phyloP scores from a whole-genome alignment of 1,140 invertebrate species.

The Teleopsis dalmanni region DNA sequence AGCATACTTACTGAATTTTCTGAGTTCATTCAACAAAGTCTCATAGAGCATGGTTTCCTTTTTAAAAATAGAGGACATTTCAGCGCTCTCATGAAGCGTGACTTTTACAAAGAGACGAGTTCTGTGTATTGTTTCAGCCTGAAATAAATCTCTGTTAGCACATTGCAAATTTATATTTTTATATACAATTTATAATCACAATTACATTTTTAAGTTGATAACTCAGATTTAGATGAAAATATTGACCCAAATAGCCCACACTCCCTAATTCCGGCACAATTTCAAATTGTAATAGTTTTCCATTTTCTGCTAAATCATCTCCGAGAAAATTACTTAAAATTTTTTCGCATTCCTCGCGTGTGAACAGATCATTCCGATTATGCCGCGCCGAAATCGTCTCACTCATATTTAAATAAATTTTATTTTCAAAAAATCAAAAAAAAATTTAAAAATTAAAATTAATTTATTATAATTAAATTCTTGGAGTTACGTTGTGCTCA shows the following conservation, averaged over 20 bases:
- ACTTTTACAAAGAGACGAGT: conserved; percentile 33
- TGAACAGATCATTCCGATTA: conserved; percentile 15
- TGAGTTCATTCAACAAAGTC: conserved; percentile 25
- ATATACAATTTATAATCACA: neutral
- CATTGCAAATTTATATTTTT: no score
- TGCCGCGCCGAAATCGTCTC: no score
- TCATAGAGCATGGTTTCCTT: conserved; percentile 29
- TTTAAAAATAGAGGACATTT: conserved; percentile 23
- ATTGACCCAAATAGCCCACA: conserved; percentile 32
- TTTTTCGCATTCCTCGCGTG: conserved; percentile 19
- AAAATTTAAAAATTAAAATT: no score
- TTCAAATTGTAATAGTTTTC: conserved; percentile 18
- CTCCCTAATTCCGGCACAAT: conserved; percentile 25
- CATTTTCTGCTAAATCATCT: conserved; percentile 18
- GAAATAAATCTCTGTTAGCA: no score
- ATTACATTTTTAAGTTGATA: conserved; percentile 19
- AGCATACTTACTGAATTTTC: conserved; percentile 23
- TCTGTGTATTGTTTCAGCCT: conserved; percentile 6
- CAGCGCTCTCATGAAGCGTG: conserved; percentile 24
- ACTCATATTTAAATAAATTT: no score
- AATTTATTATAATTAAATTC: no score
- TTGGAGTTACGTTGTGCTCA: no score
- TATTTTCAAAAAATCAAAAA: no score
- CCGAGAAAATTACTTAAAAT: conserved; percentile 26
- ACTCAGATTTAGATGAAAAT: conserved; percentile 26